Percentiles rank a stretch among this genome's conserved stretches.
Evolutionary conservation across 2,797 vertebrate species (phyloP).

Genomic region (Calcarius lapponicus): DNA sequence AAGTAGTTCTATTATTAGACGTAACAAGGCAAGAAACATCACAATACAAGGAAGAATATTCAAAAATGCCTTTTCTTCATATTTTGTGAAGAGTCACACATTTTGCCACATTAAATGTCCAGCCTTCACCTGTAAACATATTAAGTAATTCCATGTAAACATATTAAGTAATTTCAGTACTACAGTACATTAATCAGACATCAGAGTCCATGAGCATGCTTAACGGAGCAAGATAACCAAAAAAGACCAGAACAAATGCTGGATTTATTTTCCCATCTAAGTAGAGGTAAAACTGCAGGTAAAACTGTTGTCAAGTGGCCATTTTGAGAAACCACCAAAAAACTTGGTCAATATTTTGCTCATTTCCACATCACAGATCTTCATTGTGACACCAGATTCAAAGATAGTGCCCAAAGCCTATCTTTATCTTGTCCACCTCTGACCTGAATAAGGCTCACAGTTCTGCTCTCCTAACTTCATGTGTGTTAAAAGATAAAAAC

Average conservation of each 20-base stretch:
- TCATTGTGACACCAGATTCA: not conserved
- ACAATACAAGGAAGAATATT: not conserved
- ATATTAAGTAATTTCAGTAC: not conserved
- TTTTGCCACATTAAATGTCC: not conserved
- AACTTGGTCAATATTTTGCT: not conserved
- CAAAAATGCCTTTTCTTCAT: not conserved
- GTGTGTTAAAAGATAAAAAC: not conserved
- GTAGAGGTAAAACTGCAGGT: not conserved
- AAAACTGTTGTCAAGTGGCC: not conserved
- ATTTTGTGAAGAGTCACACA: not conserved
- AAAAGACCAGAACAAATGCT: not conserved
- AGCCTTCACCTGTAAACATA: not conserved
- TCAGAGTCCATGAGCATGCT: not conserved
- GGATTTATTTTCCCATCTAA: not conserved
- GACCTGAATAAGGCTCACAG: not conserved
- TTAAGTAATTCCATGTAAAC: not conserved
- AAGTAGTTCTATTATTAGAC: not conserved
- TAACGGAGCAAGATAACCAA: not conserved
- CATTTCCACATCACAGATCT: not conserved
- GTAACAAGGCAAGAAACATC: not conserved
- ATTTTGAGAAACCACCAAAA: not conserved
- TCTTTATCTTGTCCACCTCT: not conserved
- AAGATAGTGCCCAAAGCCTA: not conserved
- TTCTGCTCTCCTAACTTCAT: not conserved
- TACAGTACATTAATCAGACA: accelerated